These are phyloP conservation scores for Hydrotaea diabolus DNA, from an alignment of 2,888 invertebrate species.

Conservation along the genomic window DNA sequence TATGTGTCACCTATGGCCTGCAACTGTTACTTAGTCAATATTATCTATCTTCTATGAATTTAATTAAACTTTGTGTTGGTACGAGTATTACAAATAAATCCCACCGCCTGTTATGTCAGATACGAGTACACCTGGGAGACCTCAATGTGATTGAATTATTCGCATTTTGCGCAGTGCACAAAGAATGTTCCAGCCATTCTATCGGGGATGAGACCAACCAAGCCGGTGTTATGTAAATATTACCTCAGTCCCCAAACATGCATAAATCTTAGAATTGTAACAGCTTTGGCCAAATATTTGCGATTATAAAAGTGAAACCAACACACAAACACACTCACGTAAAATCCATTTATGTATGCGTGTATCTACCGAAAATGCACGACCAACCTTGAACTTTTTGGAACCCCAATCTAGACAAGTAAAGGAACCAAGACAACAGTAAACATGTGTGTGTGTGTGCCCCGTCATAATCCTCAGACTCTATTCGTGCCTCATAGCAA, in stretches of 20 bases:
- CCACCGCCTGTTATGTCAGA: too few relatives aligned
- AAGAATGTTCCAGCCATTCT: too few relatives aligned
- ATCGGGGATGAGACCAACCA: too few relatives aligned
- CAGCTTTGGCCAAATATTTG: not conserved
- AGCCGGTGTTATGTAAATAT: not conserved
- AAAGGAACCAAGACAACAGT: not conserved
- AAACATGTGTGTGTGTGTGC: not conserved
- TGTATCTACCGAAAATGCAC: not conserved
- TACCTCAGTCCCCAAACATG: not conserved
- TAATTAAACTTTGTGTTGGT: too few relatives aligned
- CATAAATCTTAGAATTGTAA: constrained; percentile 1
- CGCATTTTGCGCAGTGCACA: too few relatives aligned
- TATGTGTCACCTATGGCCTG: too few relatives aligned
- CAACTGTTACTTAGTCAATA: too few relatives aligned
- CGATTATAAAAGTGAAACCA: not conserved
- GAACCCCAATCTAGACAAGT: not conserved
- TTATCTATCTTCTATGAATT: too few relatives aligned
- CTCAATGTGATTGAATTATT: too few relatives aligned
- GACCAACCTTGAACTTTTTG: constrained; percentile 14
- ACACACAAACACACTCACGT: not conserved
- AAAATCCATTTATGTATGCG: not conserved
- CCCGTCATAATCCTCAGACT: not conserved
- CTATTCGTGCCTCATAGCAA: not conserved
- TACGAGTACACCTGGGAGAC: too few relatives aligned
- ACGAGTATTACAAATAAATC: too few relatives aligned